These are phyloP conservation scores for Pycnomerus fuliginosus DNA, from an alignment of 2,888 invertebrate genomes.

Conservation along the genomic window DNA sequence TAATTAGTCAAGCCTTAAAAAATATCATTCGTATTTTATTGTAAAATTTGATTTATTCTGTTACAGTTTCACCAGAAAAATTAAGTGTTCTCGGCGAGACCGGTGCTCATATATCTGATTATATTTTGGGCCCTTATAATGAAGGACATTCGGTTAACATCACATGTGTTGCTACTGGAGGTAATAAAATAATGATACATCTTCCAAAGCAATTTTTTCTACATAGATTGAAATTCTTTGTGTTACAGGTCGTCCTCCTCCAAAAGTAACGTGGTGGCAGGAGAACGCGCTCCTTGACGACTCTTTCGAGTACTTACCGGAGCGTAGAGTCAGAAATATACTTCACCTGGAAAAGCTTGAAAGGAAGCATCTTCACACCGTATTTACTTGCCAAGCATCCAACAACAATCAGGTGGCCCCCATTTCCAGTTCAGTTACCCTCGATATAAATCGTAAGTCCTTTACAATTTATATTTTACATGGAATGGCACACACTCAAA, in stretches of 20 bases:
- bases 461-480: conserved; percentile 13
- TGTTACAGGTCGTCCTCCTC: conserved; percentile 67
- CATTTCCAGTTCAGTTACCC: conserved; percentile 64
- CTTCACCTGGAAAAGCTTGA: conserved; percentile 67
- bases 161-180: conserved; percentile 82
- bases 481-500: no score
- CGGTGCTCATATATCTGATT: conserved; percentile 72
- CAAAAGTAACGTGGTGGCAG: conserved; percentile 76
- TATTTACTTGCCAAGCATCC: conserved; percentile 71
- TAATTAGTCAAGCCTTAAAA: conserved; percentile 2
- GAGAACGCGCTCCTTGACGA: conserved; percentile 72
- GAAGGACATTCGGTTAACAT: conserved; percentile 80
- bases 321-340: conserved; percentile 68
- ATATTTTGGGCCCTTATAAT: conserved; percentile 81
- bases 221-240: conserved; percentile 1
- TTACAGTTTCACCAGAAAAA: conserved; percentile 79
- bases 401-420: conserved; percentile 73
- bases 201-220: conserved; percentile 12
- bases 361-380: conserved; percentile 65
- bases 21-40: not conserved
- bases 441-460: conserved; percentile 74
- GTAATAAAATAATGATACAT: conserved; percentile 55
- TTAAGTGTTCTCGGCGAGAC: conserved; percentile 78
- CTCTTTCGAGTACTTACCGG: conserved; percentile 65
- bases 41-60: conserved; percentile 16